Evolutionary conservation across 2,113 vertebrate genomes (phyloP).

Genomic region (Siphamia tubifer): DNA sequence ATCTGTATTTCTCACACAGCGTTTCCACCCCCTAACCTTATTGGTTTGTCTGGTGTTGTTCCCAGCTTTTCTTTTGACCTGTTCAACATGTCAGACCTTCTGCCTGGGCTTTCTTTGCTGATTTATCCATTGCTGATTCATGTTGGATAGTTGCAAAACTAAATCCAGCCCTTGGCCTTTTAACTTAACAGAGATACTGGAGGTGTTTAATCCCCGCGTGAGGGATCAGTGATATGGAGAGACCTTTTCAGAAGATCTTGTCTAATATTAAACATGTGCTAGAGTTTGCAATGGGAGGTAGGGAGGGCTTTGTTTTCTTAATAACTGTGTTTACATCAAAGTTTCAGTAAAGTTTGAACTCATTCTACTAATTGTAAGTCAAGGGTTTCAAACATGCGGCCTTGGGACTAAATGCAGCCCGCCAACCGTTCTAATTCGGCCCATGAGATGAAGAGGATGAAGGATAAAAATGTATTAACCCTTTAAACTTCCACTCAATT

Average conservation of each 20-base stretch:
- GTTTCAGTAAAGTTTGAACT: conserved; percentile 4
- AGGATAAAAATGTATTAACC: too few relatives aligned
- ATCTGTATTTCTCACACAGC: conserved; percentile 16
- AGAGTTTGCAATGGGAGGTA: background rate
- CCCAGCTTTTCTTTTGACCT: background rate
- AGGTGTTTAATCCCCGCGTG: background rate
- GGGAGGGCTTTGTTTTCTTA: background rate
- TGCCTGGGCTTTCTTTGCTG: background rate
- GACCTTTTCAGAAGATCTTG: background rate
- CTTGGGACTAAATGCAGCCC: too few relatives aligned
- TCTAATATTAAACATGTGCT: background rate
- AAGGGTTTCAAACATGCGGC: too few relatives aligned
- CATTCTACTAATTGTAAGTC: conserved; percentile 8
- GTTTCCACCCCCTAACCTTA: background rate
- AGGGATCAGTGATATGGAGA: background rate
- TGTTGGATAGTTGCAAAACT: background rate
- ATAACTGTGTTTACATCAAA: background rate
- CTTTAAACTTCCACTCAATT: too few relatives aligned
- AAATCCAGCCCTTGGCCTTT: conserved; percentile 1
- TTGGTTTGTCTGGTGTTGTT: background rate
- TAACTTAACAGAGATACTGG: background rate
- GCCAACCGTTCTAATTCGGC: too few relatives aligned
- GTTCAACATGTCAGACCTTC: conserved; percentile 9
- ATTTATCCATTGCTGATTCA: conserved; percentile 4
- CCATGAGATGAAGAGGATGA: too few relatives aligned